phyloP scores from a whole-genome alignment of 2,797 vertebrate species.

The Columba guinea region DNA sequence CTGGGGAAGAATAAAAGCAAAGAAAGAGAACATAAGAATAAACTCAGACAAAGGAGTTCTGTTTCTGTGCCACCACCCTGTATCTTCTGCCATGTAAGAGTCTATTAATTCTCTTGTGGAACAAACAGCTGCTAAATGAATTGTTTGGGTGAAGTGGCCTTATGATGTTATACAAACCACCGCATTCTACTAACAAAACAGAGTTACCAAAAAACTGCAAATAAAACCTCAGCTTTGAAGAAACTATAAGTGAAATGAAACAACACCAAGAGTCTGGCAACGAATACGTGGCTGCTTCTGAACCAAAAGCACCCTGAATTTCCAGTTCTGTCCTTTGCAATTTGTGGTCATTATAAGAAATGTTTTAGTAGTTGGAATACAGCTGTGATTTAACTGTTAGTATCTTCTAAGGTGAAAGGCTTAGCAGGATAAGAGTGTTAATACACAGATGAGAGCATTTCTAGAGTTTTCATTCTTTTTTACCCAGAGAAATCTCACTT shows the following conservation, averaged over 20 bases:
- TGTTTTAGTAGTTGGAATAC: not conserved
- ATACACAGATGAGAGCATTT: not conserved
- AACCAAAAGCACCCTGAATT: not conserved
- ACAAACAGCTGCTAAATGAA: not conserved
- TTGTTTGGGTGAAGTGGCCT: not conserved
- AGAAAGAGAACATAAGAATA: not conserved
- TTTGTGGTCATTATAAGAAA: not conserved
- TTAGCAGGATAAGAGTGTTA: not conserved
- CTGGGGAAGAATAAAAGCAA: constrained; percentile 72
- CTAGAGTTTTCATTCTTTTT: not conserved
- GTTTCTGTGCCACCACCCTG: not conserved
- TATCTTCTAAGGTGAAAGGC: not conserved
- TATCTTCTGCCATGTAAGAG: not conserved
- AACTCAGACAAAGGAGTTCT: not conserved
- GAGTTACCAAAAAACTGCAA: not conserved
- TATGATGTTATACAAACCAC: not conserved
- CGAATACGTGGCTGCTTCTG: not conserved
- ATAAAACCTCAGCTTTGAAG: not conserved
- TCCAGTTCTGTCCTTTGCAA: not conserved
- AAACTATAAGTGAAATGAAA: not conserved
- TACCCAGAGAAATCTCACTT: not conserved
- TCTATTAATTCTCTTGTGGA: not conserved
- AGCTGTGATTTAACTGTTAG: not conserved
- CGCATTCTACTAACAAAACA: not conserved
- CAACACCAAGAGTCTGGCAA: not conserved